Base-by-base conservation (phyloP, 2,113 vertebrate species). In the Muscicapa adusta region DNA sequence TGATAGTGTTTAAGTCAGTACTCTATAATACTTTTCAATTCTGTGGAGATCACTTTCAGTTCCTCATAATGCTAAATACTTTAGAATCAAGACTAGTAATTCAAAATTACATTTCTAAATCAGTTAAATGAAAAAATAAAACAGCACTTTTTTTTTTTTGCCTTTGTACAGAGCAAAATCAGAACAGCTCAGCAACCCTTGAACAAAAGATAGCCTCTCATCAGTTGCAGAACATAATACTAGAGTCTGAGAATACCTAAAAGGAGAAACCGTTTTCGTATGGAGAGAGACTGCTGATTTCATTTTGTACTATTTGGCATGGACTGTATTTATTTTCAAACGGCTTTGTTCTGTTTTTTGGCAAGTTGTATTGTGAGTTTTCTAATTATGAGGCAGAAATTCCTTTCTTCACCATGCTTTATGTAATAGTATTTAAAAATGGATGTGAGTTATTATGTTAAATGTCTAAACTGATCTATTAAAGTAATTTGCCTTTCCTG, bases 161-260 rank as follows among this genome's bases (percentile, higher is more conserved):
- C 72, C 72, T 88, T 97, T 98, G 36, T 80, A 94, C 97, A 99
- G 99, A 97, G 97, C 98, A 94, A 99, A 99, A 96, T 98, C 98
- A 43, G 98, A 99, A 95, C 98, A 98, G 98, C 98, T 98, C 93
- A 98, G 94, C 98, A 99, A 98, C 94, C 97, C 98, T 97, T 99
- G 98, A 99, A 94, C 97, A 96, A 92, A 96, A 78, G 88, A 91
- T 81, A 96, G 77, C 90, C 84, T 96, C 93, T 85, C 92, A 78
- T 74, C 96, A 95, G 43, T 84, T 94, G 96, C 94, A 97, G 92
- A 96, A 97, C 96, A 76, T 94, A 93, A 89, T 96, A 57, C 91
- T 93, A 96, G 97, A 97, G 34, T 78, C 87, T 83, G 67, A 86
- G 78, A 94, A 93, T 93, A 94, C 57, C 92, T 97, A 93, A 95